Percentiles rank a stretch among this genome's conserved stretches.
Conservation (phyloP, 2,888 invertebrate species). For the Antitype chi region DNA sequence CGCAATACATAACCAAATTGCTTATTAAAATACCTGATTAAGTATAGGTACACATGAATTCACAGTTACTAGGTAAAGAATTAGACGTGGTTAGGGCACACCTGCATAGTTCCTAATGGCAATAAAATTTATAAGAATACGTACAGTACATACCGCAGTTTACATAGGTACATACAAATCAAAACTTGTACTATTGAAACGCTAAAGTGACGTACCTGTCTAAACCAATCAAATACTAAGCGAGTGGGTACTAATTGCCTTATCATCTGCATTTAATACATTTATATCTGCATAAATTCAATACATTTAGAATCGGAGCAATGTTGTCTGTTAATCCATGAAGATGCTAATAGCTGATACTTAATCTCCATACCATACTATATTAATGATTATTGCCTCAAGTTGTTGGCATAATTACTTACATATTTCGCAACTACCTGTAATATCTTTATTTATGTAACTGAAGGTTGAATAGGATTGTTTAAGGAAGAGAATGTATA, state of each 20-base stretch:
- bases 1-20: constrained; percentile 5
- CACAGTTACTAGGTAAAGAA: constrained; percentile 6
- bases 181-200: constrained; percentile 7
- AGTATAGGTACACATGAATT: neutral
- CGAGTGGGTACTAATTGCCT: neutral
- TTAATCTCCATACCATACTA: constrained; percentile 18
- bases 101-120: too few relatives aligned
- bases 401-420: constrained; percentile 23
- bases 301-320: constrained; percentile 16
- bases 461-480: constrained; percentile 36
- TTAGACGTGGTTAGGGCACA: constrained; percentile 1
- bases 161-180: neutral
- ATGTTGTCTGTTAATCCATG: constrained; percentile 19
- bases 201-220: neutral
- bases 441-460: constrained; percentile 22
- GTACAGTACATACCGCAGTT: neutral
- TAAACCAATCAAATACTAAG: neutral
- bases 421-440: constrained; percentile 30
- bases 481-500: constrained; percentile 39
- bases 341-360: constrained; percentile 40
- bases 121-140: too few relatives aligned
- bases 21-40: constrained; percentile 42
- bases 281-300: too few relatives aligned
- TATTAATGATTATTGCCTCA: constrained; percentile 41
- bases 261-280: constrained; percentile 20